A percentile compares a stretch with the other conserved stretches of the same genome.
phyloP scores from a whole-genome alignment of 2,113 vertebrate genomes.

The Oncorhynchus gorbuscha region DNA sequence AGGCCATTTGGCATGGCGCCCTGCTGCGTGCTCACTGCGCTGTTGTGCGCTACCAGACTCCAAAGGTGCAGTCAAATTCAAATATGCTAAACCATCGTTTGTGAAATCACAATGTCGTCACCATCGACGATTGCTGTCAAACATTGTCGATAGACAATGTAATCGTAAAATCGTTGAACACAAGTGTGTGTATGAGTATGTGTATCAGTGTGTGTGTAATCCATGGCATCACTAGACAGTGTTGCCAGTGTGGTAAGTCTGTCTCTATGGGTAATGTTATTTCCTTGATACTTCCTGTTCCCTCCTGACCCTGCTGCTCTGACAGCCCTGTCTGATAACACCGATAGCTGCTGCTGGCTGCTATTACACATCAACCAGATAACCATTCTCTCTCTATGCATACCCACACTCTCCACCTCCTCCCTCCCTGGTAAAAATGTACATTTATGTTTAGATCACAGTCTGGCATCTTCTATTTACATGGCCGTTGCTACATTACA shows the following conservation, averaged over 20 bases:
- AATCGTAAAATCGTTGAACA: no score
- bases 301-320: conserved; percentile 34
- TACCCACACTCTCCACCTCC: neutral
- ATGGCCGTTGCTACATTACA: no score
- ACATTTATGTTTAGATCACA: no score
- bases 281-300: conserved; percentile 32
- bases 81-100: no score
- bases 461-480: no score
- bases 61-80: no score
- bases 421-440: neutral
- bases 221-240: conserved; percentile 41
- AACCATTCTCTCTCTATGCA: neutral
- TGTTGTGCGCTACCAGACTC: no score
- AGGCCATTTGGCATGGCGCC: no score
- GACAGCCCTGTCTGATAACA: neutral
- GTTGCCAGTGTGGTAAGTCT: conserved; percentile 6
- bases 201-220: conserved; percentile 7
- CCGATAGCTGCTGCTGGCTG: conserved; percentile 24
- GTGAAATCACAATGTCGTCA: neutral
- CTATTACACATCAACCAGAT: conserved; percentile 9
- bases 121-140: no score
- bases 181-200: no score
- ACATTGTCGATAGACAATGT: no score
- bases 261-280: conserved; percentile 50
- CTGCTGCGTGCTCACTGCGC: no score